A percentile compares a stretch with the other conserved stretches of the same genome.
Conservation (phyloP, 2,113 vertebrate species). For the Dunckerocampus dactyliophorus region DNA sequence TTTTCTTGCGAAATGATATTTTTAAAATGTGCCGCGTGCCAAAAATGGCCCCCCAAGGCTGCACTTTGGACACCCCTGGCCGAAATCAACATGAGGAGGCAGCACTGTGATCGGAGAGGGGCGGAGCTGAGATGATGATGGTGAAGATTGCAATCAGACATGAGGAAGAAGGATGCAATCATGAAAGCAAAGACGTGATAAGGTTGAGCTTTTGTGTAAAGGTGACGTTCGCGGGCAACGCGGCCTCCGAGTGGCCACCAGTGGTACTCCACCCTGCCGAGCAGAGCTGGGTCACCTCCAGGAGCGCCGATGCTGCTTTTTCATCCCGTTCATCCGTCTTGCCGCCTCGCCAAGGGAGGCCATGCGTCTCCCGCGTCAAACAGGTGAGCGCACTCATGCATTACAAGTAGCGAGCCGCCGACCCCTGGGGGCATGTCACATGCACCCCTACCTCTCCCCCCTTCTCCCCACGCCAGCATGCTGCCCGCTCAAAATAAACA, state of each 20-base stretch:
- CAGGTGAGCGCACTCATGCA: constrained; percentile 64
- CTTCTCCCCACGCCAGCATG: constrained; percentile 44
- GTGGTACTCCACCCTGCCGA: not conserved
- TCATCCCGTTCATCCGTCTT: constrained; percentile 65
- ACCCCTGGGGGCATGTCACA: constrained; percentile 34
- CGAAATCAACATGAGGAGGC: too few species aligned
- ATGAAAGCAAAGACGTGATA: too few species aligned
- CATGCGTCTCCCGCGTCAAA: constrained; percentile 56
- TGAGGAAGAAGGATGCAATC: too few species aligned
- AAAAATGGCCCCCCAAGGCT: too few species aligned
- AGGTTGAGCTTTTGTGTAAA: too few species aligned
- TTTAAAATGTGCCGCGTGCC: too few species aligned
- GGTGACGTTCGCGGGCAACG: not conserved
- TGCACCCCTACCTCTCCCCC: constrained; percentile 1
- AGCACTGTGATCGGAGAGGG: too few species aligned
- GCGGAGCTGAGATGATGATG: too few species aligned
- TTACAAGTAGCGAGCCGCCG: constrained; percentile 47
- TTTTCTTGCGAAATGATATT: too few species aligned
- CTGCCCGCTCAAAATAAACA: constrained; percentile 41
- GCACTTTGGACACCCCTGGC: too few species aligned
- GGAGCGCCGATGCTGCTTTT: constrained; percentile 58
- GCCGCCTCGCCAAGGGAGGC: constrained; percentile 38
- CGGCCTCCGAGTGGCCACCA: not conserved
- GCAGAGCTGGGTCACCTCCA: constrained; percentile 68
- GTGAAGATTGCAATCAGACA: too few species aligned